These are phyloP conservation scores for Pseudopleuronectes americanus DNA, from an alignment of 2,797 vertebrate genomes.

Conservation along the genomic window DNA sequence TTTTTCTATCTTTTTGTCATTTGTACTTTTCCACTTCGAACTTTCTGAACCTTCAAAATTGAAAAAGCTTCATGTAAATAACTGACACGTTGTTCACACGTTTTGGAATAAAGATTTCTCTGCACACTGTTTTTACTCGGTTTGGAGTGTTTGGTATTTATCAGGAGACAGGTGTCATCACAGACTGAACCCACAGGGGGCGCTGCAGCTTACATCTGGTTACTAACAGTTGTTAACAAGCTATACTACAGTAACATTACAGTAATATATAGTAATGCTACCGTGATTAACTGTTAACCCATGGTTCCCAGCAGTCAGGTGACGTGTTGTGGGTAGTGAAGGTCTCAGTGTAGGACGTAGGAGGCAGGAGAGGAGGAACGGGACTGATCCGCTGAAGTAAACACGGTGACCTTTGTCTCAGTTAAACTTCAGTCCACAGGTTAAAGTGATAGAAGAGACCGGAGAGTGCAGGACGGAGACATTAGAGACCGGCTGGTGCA, in stretches of 20 bases:
- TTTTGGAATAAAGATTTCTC: slow-evolving; percentile 58
- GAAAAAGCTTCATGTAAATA: slow-evolving; percentile 55
- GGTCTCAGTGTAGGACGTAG: neutral
- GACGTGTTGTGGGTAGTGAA: neutral
- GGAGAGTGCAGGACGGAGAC: accelerated
- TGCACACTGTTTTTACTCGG: too few relatives aligned
- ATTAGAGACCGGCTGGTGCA: accelerated
- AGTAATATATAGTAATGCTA: too few relatives aligned
- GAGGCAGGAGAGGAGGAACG: neutral
- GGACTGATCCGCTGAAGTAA: slow-evolving; percentile 44
- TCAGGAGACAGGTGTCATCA: neutral
- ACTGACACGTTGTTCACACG: slow-evolving; percentile 5
- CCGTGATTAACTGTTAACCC: too few relatives aligned
- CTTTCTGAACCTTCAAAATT: slow-evolving; percentile 40
- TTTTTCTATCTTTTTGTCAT: slow-evolving; percentile 56
- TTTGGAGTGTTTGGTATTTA: too few relatives aligned
- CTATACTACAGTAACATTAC: too few relatives aligned
- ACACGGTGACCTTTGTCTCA: slow-evolving; percentile 42
- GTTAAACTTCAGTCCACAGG: neutral
- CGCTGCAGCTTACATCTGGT: too few relatives aligned
- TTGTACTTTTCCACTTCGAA: slow-evolving; percentile 65
- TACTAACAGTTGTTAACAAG: too few relatives aligned
- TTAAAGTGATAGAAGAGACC: accelerated
- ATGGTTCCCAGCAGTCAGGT: neutral
- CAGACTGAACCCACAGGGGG: neutral